Evolutionary conservation across 2,113 vertebrate genomes (phyloP).

Genomic region (Myiozetetes cayanensis): DNA sequence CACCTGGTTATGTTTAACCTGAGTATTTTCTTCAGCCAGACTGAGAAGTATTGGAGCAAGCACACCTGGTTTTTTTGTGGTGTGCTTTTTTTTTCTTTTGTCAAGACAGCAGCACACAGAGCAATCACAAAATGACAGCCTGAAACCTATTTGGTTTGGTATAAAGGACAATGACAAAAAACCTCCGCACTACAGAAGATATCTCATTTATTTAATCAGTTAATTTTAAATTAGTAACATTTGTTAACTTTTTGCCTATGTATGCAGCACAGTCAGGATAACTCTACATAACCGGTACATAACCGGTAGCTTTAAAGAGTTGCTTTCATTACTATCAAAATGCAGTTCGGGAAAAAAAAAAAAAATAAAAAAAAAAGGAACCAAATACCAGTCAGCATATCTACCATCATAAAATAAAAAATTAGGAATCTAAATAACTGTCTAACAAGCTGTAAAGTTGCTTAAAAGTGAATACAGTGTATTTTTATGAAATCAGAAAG

Average conservation of each 20-base stretch:
- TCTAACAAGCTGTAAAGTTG: not conserved
- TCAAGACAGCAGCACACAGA: not conserved
- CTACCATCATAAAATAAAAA: not conserved
- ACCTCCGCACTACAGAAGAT: conserved; percentile 42
- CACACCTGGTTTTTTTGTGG: not conserved
- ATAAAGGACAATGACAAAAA: conserved; percentile 20
- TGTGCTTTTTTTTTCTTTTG: not conserved
- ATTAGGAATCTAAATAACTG: not conserved
- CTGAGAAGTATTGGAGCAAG: not conserved
- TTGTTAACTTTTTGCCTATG: conserved; percentile 47
- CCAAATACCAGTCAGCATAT: conserved; percentile 24
- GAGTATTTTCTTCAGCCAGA: not conserved
- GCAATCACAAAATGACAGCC: not conserved
- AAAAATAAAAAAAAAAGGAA: not conserved
- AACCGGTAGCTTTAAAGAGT: conserved; percentile 25
- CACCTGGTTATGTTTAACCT: rapidly evolving
- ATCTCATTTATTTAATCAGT: conserved; percentile 57
- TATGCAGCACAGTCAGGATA: conserved; percentile 52
- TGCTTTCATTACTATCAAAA: conserved; percentile 34
- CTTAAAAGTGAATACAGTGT: not conserved
- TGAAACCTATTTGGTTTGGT: not conserved
- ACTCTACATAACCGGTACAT: conserved; percentile 35
- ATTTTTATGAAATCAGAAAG: not conserved
- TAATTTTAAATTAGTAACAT: conserved; percentile 61
- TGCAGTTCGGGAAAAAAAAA: not conserved